Evolutionary conservation across 1,140 invertebrate genomes (phyloP).

Genomic region (Trichonephila inaurata): DNA sequence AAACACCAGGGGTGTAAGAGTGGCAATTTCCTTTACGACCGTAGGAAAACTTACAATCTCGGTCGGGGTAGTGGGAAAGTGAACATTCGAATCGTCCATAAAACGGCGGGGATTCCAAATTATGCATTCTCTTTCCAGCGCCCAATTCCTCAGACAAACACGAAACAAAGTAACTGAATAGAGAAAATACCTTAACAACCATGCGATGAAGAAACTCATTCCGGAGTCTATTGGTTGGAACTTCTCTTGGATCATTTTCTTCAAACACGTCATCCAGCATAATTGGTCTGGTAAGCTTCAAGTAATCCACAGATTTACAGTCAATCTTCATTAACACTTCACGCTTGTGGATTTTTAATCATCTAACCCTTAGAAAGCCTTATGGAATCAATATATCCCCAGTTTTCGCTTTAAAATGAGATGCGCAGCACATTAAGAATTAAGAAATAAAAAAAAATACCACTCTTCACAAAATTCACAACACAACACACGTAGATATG

Average conservation of each 20-base stretch:
- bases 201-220: background rate
- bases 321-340: background rate
- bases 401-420: no score
- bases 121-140: background rate
- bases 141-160: background rate
- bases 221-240: background rate
- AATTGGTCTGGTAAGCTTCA: background rate
- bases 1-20: conserved; percentile 62
- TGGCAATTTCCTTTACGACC: conserved; percentile 52
- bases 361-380: no score
- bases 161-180: conserved; percentile 2
- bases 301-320: background rate
- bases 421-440: background rate
- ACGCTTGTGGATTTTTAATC: background rate
- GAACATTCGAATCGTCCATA: conserved; percentile 39
- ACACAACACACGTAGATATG: background rate
- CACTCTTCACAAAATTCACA: background rate
- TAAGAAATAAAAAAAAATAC: background rate
- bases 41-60: background rate
- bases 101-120: conserved; percentile 51
- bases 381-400: no score
- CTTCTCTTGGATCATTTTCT: background rate
- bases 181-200: conserved; percentile 51
- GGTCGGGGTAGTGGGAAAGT: background rate
- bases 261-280: conserved; percentile 45